Percentiles rank a stretch among this genome's conserved stretches.
phyloP scores from a whole-genome alignment of 1,140 invertebrate genomes.

The Cylas formicarius region DNA sequence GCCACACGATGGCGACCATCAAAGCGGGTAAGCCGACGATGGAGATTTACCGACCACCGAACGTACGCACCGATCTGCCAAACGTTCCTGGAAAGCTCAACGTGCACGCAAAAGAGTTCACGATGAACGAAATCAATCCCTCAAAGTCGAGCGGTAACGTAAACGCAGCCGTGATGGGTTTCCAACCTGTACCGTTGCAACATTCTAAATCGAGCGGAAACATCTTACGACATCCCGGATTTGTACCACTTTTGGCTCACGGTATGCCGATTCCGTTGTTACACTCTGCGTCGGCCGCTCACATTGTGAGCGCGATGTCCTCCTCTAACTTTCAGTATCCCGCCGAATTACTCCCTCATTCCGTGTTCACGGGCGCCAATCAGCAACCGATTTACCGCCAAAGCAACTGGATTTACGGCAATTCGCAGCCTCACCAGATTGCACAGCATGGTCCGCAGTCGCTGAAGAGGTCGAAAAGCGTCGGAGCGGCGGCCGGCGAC shows the following conservation, averaged over 20 bases:
- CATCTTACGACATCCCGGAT: slow-evolving; percentile 43
- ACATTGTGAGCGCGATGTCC: slow-evolving; percentile 35
- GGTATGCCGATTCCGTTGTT: slow-evolving; percentile 38
- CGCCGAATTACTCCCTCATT: slow-evolving; percentile 28
- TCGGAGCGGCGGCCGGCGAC: slow-evolving; percentile 67
- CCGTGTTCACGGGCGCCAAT: slow-evolving; percentile 29
- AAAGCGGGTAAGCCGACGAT: slow-evolving; percentile 66
- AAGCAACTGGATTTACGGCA: slow-evolving; percentile 18
- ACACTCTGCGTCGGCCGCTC: slow-evolving; percentile 42
- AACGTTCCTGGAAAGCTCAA: slow-evolving; percentile 54
- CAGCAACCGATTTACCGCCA: slow-evolving; percentile 27
- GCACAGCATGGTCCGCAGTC: slow-evolving; percentile 31
- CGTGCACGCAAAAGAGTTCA: slow-evolving; percentile 80
- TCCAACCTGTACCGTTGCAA: slow-evolving; percentile 43
- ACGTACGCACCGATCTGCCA: slow-evolving; percentile 48
- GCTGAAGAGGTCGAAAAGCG: slow-evolving; percentile 74
- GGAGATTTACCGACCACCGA: slow-evolving; percentile 81
- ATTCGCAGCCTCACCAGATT: slow-evolving; percentile 19
- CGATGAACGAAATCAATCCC: slow-evolving; percentile 58
- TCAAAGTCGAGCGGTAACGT: slow-evolving; percentile 56
- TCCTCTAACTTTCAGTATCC: slow-evolving; percentile 43
- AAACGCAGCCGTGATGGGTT: slow-evolving; percentile 50
- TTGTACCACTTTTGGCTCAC: slow-evolving; percentile 37
- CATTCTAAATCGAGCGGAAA: slow-evolving; percentile 58
- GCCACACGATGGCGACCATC: slow-evolving; percentile 50